Base-by-base conservation (phyloP, 2,888 invertebrate species). In the Nomada ruficornis region DNA sequence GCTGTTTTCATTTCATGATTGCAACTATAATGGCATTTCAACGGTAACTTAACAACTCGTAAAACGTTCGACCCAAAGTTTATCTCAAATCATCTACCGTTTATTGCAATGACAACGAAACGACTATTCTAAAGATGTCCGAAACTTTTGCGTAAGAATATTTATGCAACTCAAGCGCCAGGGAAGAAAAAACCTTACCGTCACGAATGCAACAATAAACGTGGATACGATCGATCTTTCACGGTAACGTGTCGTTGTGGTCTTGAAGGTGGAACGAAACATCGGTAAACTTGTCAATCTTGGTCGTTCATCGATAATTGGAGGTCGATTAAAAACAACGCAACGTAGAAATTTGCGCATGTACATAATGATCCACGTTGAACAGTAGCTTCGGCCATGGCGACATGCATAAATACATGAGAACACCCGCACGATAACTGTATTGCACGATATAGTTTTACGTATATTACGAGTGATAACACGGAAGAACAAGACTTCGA, bases 321-420 rank as follows among this genome's bases (percentile, higher is more conserved):
- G 42, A 64, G 42, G n/a, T 54, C 26, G 52, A 60, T 23, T 75
- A 26, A 55, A 69, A 69, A 13, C 57, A 20, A n/a, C 50, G 47
- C 47, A 26, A 60, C 2, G 55, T 23, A 20, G 57, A 50, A 13
- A 15, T 47, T 10, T 23, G 70, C 26, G 52, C 18, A 60, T 52
- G 60, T 42, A 42, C 11, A 20, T 62, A 36, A 36, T 36, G 36
- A 7, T 36, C 36, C 36, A 36, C 63, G 36, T 18, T 10, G 54
- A 68, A 59, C 74, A 57, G 47, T 18, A 44, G 36, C 36, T 62
- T 68, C 50, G 44, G 57, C 64, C 29, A 62, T 23, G 60, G 55
- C 73, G 77, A 81, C 75, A 79, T 64, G 82, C 78, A 78, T 78
- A 78, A 82, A 68, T 83, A 78, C 82, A 78, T 74, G 70, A 82